Base-by-base conservation (phyloP, 2,797 vertebrate species). In the Zalophus californianus region DNA sequence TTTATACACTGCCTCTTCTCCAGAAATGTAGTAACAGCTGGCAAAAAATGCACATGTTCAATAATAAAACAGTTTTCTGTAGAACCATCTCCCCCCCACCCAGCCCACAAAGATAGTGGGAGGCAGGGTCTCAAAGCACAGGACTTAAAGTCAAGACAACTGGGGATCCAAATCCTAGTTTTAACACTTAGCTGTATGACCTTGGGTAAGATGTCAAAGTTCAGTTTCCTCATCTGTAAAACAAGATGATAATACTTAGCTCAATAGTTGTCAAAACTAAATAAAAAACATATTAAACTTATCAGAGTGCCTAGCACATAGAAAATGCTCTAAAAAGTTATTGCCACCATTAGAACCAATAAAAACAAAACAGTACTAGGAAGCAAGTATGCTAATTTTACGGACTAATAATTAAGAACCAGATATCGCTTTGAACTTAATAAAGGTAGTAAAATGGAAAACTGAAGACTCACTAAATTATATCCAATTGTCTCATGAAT, bases 251-350 rank as follows among this genome's bases (percentile, higher is more conserved):
- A 84, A 79, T 72, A 85, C 21, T 38, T 60, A 68, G 14, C 32
- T 86, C 32, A 60, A 44, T 38, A 38, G 32, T 21, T 83, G 15
- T 54, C n/a, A 89, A 73, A 87, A 70, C 66, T 86, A 80, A 66
- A 44, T n/a, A 80, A 56, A 32, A n/a, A 78, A 64, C 25, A 56
- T 52, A 77, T 58, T 78, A 29, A 91, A 64, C 35, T 41, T 93
- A 91, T 35, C 21, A 88, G 54, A 93, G 77, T 77, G 29, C 2
- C 72, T 44, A 18, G n/a, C 60, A 93, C 29, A 54, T 20, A 92
- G 64, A 94, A 88, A 96, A 91, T 91, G 72, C 32, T 93, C 41
- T 68, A 60, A 85, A 56, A 91, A 68, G n/a, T 86, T 70, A 89
- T 7, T 66, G 23, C 15, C 62, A 73, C 8, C 27, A 25, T 86